Evolutionary conservation across 2,888 invertebrate genomes (phyloP).

Genomic region (Standfussiana lucernea): DNA sequence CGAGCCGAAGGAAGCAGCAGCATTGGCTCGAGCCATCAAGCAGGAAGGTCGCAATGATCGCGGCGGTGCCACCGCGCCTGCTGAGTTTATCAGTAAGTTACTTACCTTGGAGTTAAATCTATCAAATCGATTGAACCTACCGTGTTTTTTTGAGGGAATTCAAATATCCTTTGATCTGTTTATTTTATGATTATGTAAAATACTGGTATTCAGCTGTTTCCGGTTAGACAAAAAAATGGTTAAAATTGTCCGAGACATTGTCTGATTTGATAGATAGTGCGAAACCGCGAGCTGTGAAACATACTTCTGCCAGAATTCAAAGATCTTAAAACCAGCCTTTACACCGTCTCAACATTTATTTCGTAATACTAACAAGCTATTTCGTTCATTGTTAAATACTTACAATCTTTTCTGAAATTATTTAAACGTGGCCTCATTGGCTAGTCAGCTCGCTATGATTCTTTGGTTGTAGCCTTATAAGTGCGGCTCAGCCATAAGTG

Average conservation of each 20-base stretch:
- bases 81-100: slow-evolving; percentile 86
- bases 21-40: slow-evolving; percentile 89
- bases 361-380: not conserved
- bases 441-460: not conserved
- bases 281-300: not conserved
- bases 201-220: too few relatives aligned
- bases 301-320: not conserved
- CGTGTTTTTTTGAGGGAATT: not conserved
- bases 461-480: slow-evolving; percentile 36
- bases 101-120: not conserved
- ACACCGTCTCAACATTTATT: not conserved
- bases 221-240: not conserved
- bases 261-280: not conserved
- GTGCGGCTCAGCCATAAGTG: slow-evolving; percentile 33
- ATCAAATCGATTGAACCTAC: not conserved
- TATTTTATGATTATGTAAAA: not conserved
- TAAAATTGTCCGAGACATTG: not conserved
- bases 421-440: slow-evolving; percentile 1
- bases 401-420: slow-evolving; percentile 6
- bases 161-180: not conserved
- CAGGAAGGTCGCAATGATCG: slow-evolving; percentile 89
- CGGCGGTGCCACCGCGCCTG: slow-evolving; percentile 75
- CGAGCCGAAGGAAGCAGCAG: slow-evolving; percentile 88
- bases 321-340: not conserved
- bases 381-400: not conserved